A percentile compares a stretch with the other conserved stretches of the same genome.
These are phyloP conservation scores for Pollenia labialis DNA, from an alignment of 2,888 invertebrate genomes.

Conservation along the genomic window DNA sequence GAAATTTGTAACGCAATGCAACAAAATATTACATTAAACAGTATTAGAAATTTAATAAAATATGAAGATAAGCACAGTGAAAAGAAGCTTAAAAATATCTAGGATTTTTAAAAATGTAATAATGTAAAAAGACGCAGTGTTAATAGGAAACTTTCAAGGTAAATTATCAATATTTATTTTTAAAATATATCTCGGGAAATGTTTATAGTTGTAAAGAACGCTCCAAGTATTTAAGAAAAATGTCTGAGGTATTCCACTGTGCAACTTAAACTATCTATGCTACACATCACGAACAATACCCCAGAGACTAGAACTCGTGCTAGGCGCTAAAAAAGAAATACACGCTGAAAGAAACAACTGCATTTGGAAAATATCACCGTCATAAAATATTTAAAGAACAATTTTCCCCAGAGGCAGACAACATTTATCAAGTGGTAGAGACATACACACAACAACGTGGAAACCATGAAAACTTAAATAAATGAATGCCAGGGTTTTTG, in stretches of 20 bases:
- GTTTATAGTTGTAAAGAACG: too few species aligned
- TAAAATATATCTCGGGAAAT: too few species aligned
- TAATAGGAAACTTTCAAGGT: too few species aligned
- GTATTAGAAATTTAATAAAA: slow-evolving; percentile 46
- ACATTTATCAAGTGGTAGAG: slow-evolving; percentile 58
- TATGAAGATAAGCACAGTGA: slow-evolving; percentile 18
- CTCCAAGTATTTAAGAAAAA: too few species aligned
- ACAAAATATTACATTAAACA: slow-evolving; percentile 38
- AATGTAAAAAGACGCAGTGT: too few species aligned
- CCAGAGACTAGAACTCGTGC: slow-evolving; percentile 57
- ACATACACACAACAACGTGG: slow-evolving; percentile 21
- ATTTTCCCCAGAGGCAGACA: slow-evolving; percentile 62
- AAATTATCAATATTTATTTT: too few species aligned
- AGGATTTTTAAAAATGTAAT: too few species aligned
- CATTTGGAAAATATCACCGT: slow-evolving; percentile 61
- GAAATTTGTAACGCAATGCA: slow-evolving; percentile 58
- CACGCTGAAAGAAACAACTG: slow-evolving; percentile 44
- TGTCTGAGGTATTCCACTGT: slow-evolving; percentile 33
- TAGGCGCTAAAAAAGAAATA: slow-evolving; percentile 59
- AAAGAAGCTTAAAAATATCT: too few species aligned
- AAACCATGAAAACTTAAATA: slow-evolving; percentile 33
- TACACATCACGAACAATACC: slow-evolving; percentile 35
- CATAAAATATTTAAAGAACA: slow-evolving; percentile 71
- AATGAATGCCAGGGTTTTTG: slow-evolving; percentile 56
- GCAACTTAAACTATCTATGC: slow-evolving; percentile 31